Percentiles rank a stretch among this genome's conserved stretches.
phyloP scores from a whole-genome alignment of 2,113 vertebrate species.

The Gymnobelideus leadbeateri region DNA sequence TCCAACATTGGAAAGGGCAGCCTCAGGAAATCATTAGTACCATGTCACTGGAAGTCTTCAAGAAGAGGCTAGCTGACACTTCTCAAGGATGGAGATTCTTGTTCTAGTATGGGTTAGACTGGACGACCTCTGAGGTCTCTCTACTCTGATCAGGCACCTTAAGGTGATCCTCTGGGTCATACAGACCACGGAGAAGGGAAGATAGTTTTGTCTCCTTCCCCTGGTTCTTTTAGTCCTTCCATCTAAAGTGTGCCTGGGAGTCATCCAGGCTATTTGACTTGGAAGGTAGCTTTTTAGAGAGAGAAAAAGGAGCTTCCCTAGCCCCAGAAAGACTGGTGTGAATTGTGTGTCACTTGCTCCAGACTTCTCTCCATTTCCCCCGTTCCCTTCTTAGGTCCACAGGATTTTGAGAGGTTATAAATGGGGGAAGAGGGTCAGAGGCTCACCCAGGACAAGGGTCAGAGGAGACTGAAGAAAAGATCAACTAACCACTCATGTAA shows the following conservation, averaged over 20 bases:
- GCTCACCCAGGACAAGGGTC: neutral
- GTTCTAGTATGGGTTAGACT: neutral
- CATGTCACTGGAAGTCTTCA: neutral
- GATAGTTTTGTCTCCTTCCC: neutral
- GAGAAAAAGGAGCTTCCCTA: neutral
- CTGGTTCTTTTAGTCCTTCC: neutral
- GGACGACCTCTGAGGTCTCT: neutral
- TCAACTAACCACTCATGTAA: neutral
- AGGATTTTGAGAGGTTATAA: neutral
- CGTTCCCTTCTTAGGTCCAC: neutral
- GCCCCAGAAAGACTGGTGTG: neutral
- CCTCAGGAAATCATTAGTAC: neutral
- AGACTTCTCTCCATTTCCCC: neutral
- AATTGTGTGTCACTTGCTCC: neutral
- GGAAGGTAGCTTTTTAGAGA: neutral
- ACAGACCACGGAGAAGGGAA: neutral
- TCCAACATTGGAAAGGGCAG: neutral
- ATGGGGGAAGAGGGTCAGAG: neutral
- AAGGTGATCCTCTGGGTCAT: neutral
- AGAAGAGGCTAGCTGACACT: neutral
- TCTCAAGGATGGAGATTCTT: neutral
- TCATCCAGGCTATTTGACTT: neutral
- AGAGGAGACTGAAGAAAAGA: neutral
- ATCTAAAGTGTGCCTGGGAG: neutral
- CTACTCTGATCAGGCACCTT: neutral